A percentile compares a stretch with the other conserved stretches of the same genome.
Conservation (phyloP, 2,888 invertebrate genomes). For the Nudaria mundana region DNA sequence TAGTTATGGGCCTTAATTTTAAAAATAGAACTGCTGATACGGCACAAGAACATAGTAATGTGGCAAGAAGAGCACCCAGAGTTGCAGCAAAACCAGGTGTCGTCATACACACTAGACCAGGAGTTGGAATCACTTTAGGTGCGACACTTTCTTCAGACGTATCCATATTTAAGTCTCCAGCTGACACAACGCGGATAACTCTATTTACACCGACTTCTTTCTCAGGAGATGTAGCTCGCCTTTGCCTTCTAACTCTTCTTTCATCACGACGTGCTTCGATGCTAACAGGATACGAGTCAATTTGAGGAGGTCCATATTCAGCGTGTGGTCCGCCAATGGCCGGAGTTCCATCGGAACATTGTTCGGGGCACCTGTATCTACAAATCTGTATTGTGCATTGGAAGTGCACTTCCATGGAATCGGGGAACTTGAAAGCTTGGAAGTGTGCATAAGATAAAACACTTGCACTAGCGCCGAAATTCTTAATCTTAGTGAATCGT, state of each 20-base stretch:
- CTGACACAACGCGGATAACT: constrained; percentile 94
- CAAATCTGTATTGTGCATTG: constrained; percentile 97
- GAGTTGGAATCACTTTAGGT: constrained; percentile 83
- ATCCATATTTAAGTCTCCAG: constrained; percentile 92
- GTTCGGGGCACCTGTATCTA: constrained; percentile 95
- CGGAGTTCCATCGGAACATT: constrained; percentile 87
- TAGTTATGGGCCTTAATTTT: constrained; percentile 86
- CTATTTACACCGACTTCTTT: constrained; percentile 94
- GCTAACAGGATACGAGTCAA: constrained; percentile 77
- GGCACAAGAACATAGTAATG: constrained; percentile 91
- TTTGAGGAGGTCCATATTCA: constrained; percentile 87
- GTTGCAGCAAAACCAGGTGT: constrained; percentile 96
- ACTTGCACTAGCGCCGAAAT: constrained; percentile 95
- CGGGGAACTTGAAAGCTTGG: constrained; percentile 97
- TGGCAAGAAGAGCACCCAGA: constrained; percentile 89
- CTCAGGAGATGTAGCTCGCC: constrained; percentile 83
- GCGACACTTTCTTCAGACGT: constrained; percentile 85
- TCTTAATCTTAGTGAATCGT: constrained; percentile 96
- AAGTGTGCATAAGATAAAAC: constrained; percentile 96
- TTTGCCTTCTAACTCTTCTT: constrained; percentile 84
- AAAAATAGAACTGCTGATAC: constrained; percentile 93
- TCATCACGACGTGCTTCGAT: constrained; percentile 87
- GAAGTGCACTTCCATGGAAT: constrained; percentile 98
- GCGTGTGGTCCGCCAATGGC: constrained; percentile 74
- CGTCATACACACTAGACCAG: constrained; percentile 94